Evolutionary conservation across 1,140 invertebrate species (phyloP), one percentile per base, ranked within the genome.

Genomic region (Armadillidium nasatum): DNA sequence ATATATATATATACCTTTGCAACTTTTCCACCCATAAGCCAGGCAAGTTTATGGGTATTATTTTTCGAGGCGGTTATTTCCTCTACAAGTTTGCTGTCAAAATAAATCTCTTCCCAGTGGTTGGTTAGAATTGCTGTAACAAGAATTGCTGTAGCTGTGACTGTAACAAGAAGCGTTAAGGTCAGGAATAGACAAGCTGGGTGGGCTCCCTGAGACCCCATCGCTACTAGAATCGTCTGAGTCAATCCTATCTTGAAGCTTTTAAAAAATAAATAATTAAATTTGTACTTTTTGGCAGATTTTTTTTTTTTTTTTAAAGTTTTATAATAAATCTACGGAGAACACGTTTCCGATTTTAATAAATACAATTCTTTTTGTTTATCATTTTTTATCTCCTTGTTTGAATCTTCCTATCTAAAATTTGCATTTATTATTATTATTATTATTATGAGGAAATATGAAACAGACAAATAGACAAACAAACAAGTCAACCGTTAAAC

Each of bases 61-160:
- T 80, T 82, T 73, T 80, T 73, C 22, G 72, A 80, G n/a, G 71
- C 60, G 2, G 84, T 82, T 72, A 86, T 86, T 1, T 82, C 80
- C 33, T 81, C 82, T 9, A 82, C 80, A 23, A 68, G 82, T 6
- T 23, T 78, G 54, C 86, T 87, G 83, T 93, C 89, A 91, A 92
- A 94, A 44, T 86, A 87, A 45, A 94, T 89, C 82, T 91, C 88
- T 83, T 94, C 93, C 93, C 92, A 94, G 83, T 93, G 91, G 82
- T 93, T 91, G 23, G 92, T 93, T 89, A 93, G 91, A 80, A 94
- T 92, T 46, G 92, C 91, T 2, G 88, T 88, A 80, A 91, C 92
- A 19, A 94, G 84, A 87, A 93, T 89, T 9, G 88, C 89, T n/a
- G 91, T 92, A 2, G 91, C 89, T 74, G 87, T 86, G 4, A 86